phyloP scores from a whole-genome alignment of 1,140 invertebrate genomes.

The Agrypnia vestita region DNA sequence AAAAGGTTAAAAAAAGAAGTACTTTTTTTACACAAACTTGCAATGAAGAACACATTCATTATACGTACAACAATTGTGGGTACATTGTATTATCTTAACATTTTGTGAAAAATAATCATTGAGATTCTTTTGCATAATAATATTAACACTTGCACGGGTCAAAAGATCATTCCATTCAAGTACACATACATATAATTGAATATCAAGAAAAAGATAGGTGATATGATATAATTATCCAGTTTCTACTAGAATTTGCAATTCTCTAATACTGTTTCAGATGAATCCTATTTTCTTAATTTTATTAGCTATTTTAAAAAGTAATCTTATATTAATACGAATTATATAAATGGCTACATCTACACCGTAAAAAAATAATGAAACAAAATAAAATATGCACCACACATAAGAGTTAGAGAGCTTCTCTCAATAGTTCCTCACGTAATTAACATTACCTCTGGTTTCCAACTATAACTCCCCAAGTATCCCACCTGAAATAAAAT shows the following conservation, averaged over 20 bases:
- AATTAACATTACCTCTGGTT: too few species aligned
- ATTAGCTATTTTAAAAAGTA: slow-evolving; percentile 28
- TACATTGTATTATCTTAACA: too few species aligned
- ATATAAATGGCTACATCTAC: slow-evolving; percentile 47
- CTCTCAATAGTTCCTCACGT: slow-evolving; percentile 6
- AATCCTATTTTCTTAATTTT: slow-evolving; percentile 20
- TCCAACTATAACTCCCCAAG: not conserved
- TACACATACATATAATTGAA: slow-evolving; percentile 9
- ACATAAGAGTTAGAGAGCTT: slow-evolving; percentile 32
- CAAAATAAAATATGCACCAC: slow-evolving; percentile 47
- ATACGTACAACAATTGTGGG: too few species aligned
- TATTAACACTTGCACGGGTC: not conserved
- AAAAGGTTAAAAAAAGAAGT: too few species aligned
- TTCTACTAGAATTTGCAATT: slow-evolving; percentile 40
- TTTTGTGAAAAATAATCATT: not conserved
- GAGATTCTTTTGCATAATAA: slow-evolving; percentile 7
- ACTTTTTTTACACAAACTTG: too few species aligned
- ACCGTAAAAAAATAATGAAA: slow-evolving; percentile 59
- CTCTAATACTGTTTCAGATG: slow-evolving; percentile 40
- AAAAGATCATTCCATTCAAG: not conserved
- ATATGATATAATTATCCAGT: slow-evolving; percentile 38
- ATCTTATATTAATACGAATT: slow-evolving; percentile 34
- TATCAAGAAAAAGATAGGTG: slow-evolving; percentile 20
- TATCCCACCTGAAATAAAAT: slow-evolving; percentile 31
- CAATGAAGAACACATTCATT: too few species aligned